Base-by-base conservation (phyloP, 1,140 invertebrate genomes). In the Halyomorpha halys region DNA sequence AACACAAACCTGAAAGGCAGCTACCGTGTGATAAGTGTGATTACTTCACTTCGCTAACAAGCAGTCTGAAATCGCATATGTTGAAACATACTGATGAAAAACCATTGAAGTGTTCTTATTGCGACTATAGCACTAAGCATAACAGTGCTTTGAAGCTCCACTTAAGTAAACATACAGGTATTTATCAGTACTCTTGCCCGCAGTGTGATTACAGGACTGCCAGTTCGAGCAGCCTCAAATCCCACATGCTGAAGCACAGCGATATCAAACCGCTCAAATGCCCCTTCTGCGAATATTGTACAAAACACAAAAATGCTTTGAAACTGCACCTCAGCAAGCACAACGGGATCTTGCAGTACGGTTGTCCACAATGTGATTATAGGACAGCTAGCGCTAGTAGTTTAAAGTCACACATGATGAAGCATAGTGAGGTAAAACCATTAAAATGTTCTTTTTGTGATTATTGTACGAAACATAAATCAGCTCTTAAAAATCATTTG, bases 201-300 rank as follows among this genome's bases (percentile, higher is more conserved):
- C 39, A 60, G 30, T 60, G 59, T 19, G n/a, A 18, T 16, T 60
- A 60, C 59, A 34, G 30, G 6, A 44, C 59, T 13, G 59, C 59
- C 16, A 34, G 44, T 16, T 44, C 30, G 2, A 19, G 16, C 30
- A 60, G 59, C 34, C 30, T 60, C 25, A 60, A 34, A 8, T 39
- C 30, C 4, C 59, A 60, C 16, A 34, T 60, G 27, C 30, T 44
- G 1, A 60, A 60, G 59, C 59, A 60, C n/a, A 44, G 25, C 13
- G 59, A 44, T 60, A 23, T 60, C 15, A 34, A 34, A 44, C 59
- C n/a, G 15, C 30, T 44, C 30, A 44, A 34, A 11, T 60, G 59
- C n/a, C 59, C 59, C 16, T 60, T 60, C n/a, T 60, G 59, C n/a
- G 59, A 60, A 21, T 60, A 60, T 44, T 23, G 21, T 15, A 56